Evolutionary conservation across 2,797 vertebrate species (phyloP), one percentile per base, ranked within the genome.

Genomic region (Psittacula echo): DNA sequence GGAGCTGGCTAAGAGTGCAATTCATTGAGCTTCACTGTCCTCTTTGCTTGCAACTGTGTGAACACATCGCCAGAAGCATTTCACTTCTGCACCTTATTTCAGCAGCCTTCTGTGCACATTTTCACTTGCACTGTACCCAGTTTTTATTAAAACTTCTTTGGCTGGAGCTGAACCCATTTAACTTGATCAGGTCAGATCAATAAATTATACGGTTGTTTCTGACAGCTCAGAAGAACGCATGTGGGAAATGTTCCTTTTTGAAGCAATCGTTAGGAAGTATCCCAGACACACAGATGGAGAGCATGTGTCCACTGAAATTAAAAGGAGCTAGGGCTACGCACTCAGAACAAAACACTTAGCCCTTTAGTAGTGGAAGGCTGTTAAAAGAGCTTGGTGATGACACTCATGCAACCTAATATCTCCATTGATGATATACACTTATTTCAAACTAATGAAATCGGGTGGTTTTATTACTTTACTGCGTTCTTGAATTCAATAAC

Each of bases 251-350:
- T 50, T 95, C 64, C 77, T 89, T 64, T 80, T 92, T 68, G 90
- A 95, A 96, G 82, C 30, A 65, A 77, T 72, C 0, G 2, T 71
- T 96, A 94, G 95, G 96, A 97, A 95, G 93, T 95, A 39, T 47
- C 89, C 93, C 85, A 97, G 96, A 96, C 95, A 77, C 87, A 93
- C 97, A 97, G 90, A 95, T 97, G 96, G 96, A 78, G 88, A 93
- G 94, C 96, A 97, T 80, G 95, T 97, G 96, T 93, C 96, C 94
- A 83, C 67, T 79, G 85, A 90, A 94, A 88, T 91, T 48, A 93
- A 95, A 88, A 0, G 44, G 89, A 58, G 56, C 68, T 92, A 77
- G 42, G 56, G 68, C 87, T 91, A 50, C 0, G 0, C 70, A 95
- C 51, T 34, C 92, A 81, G 90, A 87, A 37, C 37, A 85, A 90